Evolutionary conservation across 2,797 vertebrate species (phyloP).

Genomic region (Ctenopoma kingsleyae): DNA sequence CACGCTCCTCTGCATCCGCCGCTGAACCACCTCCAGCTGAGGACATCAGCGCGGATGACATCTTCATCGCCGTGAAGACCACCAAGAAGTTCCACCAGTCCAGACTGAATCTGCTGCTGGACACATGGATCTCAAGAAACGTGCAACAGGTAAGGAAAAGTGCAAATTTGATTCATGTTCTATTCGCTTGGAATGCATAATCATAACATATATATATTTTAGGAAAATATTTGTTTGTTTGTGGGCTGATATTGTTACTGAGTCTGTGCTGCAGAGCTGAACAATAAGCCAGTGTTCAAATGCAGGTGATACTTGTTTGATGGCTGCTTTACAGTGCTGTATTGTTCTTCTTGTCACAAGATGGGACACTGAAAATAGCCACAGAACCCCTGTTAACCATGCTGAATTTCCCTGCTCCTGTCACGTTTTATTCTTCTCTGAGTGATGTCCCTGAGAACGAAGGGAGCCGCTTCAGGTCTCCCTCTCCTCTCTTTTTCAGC

Average conservation of each 20-base stretch:
- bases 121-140: conserved; percentile 96
- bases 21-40: conserved; percentile 83
- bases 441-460: conserved; percentile 76
- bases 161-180: not conserved
- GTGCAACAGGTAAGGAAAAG: conserved; percentile 86
- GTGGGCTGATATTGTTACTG: conserved; percentile 1
- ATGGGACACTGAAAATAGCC: conserved; percentile 36
- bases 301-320: conserved; percentile 49
- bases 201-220: not conserved
- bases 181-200: not conserved
- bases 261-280: conserved; percentile 3
- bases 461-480: conserved; percentile 68
- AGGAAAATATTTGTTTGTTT: not conserved
- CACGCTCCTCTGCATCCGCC: conserved; percentile 36
- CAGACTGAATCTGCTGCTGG: conserved; percentile 92
- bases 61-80: conserved; percentile 98
- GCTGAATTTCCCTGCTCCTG: conserved; percentile 52
- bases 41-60: conserved; percentile 87
- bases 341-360: conserved; percentile 51
- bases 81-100: conserved; percentile 97
- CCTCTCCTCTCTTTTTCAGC: conserved; percentile 53
- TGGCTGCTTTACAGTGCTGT: conserved; percentile 24
- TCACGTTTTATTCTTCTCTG: conserved; percentile 72
- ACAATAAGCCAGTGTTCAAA: conserved; percentile 20
- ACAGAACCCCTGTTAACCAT: conserved; percentile 26